Evolutionary conservation across 2,888 invertebrate genomes (phyloP).

Genomic region (Amblyjoppa proteus): DNA sequence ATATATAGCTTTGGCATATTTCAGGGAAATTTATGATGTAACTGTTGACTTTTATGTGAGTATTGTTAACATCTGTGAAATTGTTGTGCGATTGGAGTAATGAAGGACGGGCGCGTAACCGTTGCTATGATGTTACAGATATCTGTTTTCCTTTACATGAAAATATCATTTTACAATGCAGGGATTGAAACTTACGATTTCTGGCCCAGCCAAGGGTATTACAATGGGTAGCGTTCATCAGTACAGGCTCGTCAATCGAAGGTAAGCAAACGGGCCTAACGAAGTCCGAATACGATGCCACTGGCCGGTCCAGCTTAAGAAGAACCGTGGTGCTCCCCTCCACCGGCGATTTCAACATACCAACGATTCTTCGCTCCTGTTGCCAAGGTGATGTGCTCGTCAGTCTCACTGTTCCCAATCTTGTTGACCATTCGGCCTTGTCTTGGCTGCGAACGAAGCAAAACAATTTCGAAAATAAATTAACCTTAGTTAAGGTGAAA

Average conservation of each 20-base stretch:
- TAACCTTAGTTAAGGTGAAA: neutral
- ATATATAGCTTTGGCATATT: too few species aligned
- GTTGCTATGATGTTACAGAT: neutral
- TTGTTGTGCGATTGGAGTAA: too few species aligned
- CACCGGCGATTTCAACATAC: slow-evolving; percentile 95
- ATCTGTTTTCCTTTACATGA: too few species aligned
- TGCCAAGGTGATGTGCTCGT: slow-evolving; percentile 95
- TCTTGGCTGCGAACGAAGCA: slow-evolving; percentile 88
- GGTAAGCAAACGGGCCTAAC: slow-evolving; percentile 94
- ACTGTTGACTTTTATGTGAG: too few species aligned
- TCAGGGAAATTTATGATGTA: too few species aligned
- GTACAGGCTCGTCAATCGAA: slow-evolving; percentile 86
- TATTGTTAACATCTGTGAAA: too few species aligned
- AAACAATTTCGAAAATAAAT: neutral
- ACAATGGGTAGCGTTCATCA: slow-evolving; percentile 87
- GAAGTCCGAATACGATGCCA: slow-evolving; percentile 91
- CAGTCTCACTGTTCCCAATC: slow-evolving; percentile 91
- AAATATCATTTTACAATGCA: neutral
- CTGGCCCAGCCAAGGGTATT: slow-evolving; percentile 95
- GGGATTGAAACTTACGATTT: slow-evolving; percentile 86
- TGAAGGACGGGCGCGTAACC: neutral
- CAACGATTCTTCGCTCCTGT: slow-evolving; percentile 93
- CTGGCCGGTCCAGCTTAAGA: slow-evolving; percentile 91
- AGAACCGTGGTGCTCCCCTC: slow-evolving; percentile 95
- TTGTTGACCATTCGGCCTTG: slow-evolving; percentile 94